Percentiles rank a stretch among this genome's conserved stretches.
phyloP scores from a whole-genome alignment of 2,113 vertebrate species.

The rat (Rattus norvegicus) region GRCr8 NC_086036.1:27395501-27396000 shows the following conservation, averaged over 20 bases:
- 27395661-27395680: not conserved
- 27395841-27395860: constrained; percentile 24
- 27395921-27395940: constrained; percentile 37
- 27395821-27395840: not conserved
- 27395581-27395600: not conserved
- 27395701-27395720: not conserved
- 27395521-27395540: not conserved
- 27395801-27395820: not conserved
- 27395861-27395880: constrained; percentile 42
- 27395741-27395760: not conserved
- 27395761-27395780: not conserved
- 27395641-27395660: not conserved
- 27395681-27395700: not conserved
- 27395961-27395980: constrained; percentile 65
- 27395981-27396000: constrained; percentile 49
- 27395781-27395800: not conserved
- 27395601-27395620: not conserved
- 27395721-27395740: not conserved
- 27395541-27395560: not conserved
- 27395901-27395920: constrained; percentile 31
- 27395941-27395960: constrained; percentile 65
- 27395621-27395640: constrained; percentile 17
- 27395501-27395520: constrained; percentile 9
- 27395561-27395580: not conserved
- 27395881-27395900: constrained; percentile 66